These are phyloP conservation scores for Peucedramus taeniatus DNA, from an alignment of 2,113 vertebrate species.

Conservation along the genomic window DNA sequence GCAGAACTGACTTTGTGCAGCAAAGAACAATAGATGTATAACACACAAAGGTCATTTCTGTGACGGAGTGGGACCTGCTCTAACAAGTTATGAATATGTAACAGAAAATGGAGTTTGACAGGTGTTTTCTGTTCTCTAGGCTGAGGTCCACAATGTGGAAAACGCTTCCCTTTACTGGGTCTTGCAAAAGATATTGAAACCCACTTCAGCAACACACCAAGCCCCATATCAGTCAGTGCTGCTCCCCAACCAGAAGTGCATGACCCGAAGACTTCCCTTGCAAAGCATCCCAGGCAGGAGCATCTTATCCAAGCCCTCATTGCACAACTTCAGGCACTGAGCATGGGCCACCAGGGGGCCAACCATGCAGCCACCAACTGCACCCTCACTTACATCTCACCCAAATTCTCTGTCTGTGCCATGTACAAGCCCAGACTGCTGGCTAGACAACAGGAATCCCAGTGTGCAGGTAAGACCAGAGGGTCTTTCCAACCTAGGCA, in stretches of 20 bases:
- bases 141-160: background rate
- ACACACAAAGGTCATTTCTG: constrained; percentile 24
- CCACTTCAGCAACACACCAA: background rate
- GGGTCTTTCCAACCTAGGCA: background rate
- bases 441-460: background rate
- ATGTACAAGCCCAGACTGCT: background rate
- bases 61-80: background rate
- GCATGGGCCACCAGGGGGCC: background rate
- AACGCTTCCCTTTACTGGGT: background rate
- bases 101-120: constrained; percentile 33
- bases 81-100: constrained; percentile 53
- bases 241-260: background rate
- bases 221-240: rapidly evolving
- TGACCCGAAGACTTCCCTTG: background rate
- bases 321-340: background rate
- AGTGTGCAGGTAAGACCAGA: background rate
- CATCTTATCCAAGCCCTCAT: background rate
- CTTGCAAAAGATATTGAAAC: background rate
- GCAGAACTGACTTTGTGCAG: background rate
- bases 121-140: background rate
- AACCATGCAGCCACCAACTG: background rate
- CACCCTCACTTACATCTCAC: background rate
- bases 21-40: background rate
- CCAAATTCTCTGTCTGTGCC: background rate
- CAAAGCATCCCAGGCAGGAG: background rate